Evolutionary conservation across 2,113 vertebrate species (phyloP).

Genomic region (Corythoichthys haematopterus): DNA sequence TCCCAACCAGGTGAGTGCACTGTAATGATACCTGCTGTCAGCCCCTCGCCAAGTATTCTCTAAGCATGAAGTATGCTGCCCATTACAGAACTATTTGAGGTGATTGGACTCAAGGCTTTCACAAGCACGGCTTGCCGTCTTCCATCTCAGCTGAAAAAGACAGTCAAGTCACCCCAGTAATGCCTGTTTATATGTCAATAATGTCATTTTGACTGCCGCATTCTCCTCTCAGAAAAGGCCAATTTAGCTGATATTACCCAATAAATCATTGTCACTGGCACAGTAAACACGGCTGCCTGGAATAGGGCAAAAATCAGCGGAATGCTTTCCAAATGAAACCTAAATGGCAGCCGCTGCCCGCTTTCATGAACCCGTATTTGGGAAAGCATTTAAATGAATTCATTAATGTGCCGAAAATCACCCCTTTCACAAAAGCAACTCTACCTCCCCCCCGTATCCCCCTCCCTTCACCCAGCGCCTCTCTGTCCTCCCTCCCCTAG

Average conservation of each 20-base stretch:
- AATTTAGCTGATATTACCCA: constrained; percentile 76
- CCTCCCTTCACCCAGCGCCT: neutral
- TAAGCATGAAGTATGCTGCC: constrained; percentile 69
- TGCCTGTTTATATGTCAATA: constrained; percentile 77
- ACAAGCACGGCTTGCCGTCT: constrained; percentile 52
- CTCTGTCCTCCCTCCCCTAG: constrained; percentile 21
- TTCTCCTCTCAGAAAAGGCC: constrained; percentile 76
- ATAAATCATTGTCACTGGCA: constrained; percentile 75
- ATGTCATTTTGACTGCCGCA: constrained; percentile 75
- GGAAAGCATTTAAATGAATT: constrained; percentile 76
- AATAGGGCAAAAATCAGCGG: constrained; percentile 73
- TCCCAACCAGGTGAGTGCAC: constrained; percentile 88
- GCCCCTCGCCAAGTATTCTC: constrained; percentile 37
- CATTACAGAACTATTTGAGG: constrained; percentile 69
- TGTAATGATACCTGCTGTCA: constrained; percentile 53
- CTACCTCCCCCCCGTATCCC: neutral
- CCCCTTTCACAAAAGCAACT: constrained; percentile 53
- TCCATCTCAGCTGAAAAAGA: constrained; percentile 65
- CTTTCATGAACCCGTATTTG: constrained; percentile 70
- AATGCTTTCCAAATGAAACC: constrained; percentile 71
- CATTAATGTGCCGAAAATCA: constrained; percentile 76
- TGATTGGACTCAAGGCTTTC: constrained; percentile 72
- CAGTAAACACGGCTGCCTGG: constrained; percentile 74
- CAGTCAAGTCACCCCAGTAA: constrained; percentile 72
- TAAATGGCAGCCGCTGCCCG: constrained; percentile 70